These are phyloP conservation scores for Acropora yongei DNA, from an alignment of 64 coral and sea anemone genomes.

Conservation along the genomic window DNA sequence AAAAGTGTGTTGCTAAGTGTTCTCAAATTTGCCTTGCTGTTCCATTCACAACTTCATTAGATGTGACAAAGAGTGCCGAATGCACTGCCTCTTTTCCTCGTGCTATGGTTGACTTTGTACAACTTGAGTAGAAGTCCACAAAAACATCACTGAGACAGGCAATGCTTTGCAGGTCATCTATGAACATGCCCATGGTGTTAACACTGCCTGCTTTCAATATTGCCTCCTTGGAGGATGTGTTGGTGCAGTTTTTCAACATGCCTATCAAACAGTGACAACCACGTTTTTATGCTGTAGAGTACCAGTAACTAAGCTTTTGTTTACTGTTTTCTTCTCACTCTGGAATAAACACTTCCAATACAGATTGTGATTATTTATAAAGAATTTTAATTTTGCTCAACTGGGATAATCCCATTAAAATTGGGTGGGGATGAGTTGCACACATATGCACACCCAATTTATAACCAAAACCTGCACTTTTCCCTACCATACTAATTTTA, in stretches of 20 bases:
- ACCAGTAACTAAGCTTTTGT: neutral
- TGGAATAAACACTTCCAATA: neutral
- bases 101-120: constrained; percentile 40
- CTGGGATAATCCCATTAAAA: no score
- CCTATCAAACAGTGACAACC: constrained; percentile 8
- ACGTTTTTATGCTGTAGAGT: neutral
- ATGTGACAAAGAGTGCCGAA: constrained; percentile 37
- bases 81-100: constrained; percentile 32
- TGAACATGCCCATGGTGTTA: constrained; percentile 31
- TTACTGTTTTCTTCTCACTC: neutral
- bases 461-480: neutral
- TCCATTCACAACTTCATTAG: constrained; percentile 34
- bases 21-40: constrained; percentile 35
- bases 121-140: constrained; percentile 46
- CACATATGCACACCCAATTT: neutral
- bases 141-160: constrained; percentile 31
- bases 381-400: neutral
- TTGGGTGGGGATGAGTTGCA: no score
- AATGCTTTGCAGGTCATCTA: constrained; percentile 36
- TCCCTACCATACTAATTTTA: neutral
- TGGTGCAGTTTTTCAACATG: constrained; percentile 21
- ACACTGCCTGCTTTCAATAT: constrained; percentile 21
- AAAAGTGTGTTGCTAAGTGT: neutral
- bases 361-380: neutral
- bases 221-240: constrained; percentile 25